Base-by-base conservation (phyloP, 2,113 vertebrate species). In the Philantomba maxwellii region DNA sequence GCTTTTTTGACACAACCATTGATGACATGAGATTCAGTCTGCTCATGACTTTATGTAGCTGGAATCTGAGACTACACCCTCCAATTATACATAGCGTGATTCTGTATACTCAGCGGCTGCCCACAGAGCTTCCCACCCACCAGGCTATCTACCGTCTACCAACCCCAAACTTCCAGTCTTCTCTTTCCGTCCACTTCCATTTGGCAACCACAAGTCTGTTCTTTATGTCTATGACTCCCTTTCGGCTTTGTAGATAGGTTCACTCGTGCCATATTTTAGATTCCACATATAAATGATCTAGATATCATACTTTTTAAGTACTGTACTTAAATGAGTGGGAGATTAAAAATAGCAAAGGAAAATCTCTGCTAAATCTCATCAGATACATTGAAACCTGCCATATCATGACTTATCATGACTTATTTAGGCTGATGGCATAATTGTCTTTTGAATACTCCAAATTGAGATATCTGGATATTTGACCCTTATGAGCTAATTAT, bases 1-100 rank as follows among this genome's bases (percentile, higher is more conserved):
- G 21, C 51, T 55, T 16, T 93, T 96, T 93, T 45, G 98, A 33
- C 23, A 90, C 70, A 94, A 83, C 43, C 75, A 57, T 85, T 58
- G 93, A 12, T 0, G 1, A 30, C 51, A 30, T 0, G 2, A 55
- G 33, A 47, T 77, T 9, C 87, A 82, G 88, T 73, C 36, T 82
- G 58, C 1, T 0, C 75, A 73, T 98, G 97, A 96, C 49, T 1
- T 97, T 93, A 78, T 0, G 12, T 89, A 89, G 78, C 64, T 96
- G 97, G 87, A 98, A 97, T 97, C 83, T 36, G 86, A 30, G 82
- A 0, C 0, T 58, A 62, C 0, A 0, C 84, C 66, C 73, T 2
- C 0, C n/a, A 1, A 3, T 84, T 13, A 3, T 86, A 89, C 21
- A 17, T 14, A 73, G 66, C 39, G 23, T 28, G 39, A 28, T 21